These are phyloP conservation scores for Lithophane semibrunnea DNA, from an alignment of 2,888 invertebrate species.

Conservation along the genomic window DNA sequence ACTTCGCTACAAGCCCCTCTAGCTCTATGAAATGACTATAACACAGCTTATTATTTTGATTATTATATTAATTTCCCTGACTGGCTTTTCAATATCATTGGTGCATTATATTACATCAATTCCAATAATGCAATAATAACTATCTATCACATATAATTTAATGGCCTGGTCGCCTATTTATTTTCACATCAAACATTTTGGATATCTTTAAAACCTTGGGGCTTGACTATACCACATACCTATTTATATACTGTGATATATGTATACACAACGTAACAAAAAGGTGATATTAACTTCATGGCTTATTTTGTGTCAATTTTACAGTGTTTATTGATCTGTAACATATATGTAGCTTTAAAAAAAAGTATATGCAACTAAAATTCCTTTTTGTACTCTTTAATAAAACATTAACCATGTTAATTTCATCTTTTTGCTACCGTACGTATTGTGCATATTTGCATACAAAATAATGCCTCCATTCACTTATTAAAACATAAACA, in stretches of 20 bases:
- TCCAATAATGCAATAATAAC: conserved; percentile 34
- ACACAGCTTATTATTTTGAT: background rate
- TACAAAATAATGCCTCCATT: conserved; percentile 21
- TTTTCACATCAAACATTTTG: conserved; percentile 33
- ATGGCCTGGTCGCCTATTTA: conserved; percentile 29
- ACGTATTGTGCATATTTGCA: background rate
- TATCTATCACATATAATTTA: conserved; percentile 42
- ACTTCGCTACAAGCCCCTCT: too few species aligned
- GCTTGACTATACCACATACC: background rate
- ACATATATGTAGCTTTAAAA: background rate
- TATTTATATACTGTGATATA: too few species aligned
- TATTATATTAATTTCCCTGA: conserved; percentile 3
- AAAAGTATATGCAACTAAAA: background rate
- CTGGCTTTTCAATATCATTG: conserved; percentile 18
- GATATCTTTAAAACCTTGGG: conserved; percentile 11
- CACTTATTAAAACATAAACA: conserved; percentile 9
- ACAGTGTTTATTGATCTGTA: background rate
- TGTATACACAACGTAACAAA: background rate
- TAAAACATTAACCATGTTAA: background rate
- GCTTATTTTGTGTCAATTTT: background rate
- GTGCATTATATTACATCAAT: conserved; percentile 47
- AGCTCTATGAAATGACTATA: background rate
- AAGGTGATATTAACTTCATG: background rate
- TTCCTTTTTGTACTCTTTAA: background rate
- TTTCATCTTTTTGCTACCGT: conserved; percentile 29